phyloP scores from a whole-genome alignment of 1,140 invertebrate genomes.

The Notospermus geniculatus region DNA sequence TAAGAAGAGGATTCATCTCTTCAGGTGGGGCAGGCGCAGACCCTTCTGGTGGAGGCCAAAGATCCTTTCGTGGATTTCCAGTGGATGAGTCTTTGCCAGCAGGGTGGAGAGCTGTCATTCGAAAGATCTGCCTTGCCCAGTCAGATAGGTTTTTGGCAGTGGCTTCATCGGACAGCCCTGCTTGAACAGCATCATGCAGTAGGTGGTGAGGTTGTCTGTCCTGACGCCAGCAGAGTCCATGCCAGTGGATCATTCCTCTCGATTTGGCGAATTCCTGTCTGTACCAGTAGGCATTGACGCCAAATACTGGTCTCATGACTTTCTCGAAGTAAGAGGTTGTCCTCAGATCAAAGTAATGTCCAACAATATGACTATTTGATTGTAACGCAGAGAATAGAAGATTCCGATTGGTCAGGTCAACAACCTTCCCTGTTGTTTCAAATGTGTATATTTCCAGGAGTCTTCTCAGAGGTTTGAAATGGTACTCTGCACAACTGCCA shows the following conservation, averaged over 20 bases:
- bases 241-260: too few species aligned
- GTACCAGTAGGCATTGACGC: too few species aligned
- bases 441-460: neutral
- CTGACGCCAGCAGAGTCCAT: conserved; percentile 24
- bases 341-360: conserved; percentile 25
- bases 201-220: conserved; percentile 25
- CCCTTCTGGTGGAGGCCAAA: conserved; percentile 25
- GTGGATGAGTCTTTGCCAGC: conserved; percentile 15
- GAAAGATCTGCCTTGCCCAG: conserved; percentile 20
- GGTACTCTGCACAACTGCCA: neutral
- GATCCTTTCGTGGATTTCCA: conserved; percentile 21
- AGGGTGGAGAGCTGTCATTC: conserved; percentile 19
- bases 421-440: neutral
- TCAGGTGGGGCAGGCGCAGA: conserved; percentile 10
- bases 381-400: neutral
- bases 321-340: conserved; percentile 17
- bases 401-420: neutral
- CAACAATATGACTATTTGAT: neutral
- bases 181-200: conserved; percentile 24
- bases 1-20: conserved; percentile 21
- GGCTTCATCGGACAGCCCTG: conserved; percentile 18
- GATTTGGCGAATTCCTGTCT: too few species aligned
- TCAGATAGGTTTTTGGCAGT: conserved; percentile 10
- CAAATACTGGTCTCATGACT: conserved; percentile 11
- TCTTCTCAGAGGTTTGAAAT: neutral